A percentile compares a stretch with the other conserved stretches of the same genome.
phyloP scores from a whole-genome alignment of 1,140 invertebrate genomes.

The Centruroides sculpturatus region DNA sequence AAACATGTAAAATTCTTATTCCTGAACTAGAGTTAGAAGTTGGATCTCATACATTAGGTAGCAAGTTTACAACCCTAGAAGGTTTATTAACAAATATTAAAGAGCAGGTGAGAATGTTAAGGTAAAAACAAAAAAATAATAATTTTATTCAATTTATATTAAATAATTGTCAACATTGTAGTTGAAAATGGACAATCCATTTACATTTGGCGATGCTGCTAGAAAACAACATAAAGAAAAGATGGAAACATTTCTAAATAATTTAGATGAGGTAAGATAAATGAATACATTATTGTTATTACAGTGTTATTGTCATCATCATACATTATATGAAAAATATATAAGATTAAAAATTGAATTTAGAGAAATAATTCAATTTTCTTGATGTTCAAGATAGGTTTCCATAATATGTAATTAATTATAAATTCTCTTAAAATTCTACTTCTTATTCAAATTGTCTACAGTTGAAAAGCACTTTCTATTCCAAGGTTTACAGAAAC shows the following conservation, averaged over 20 bases:
- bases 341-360: no score
- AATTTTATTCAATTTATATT: neutral
- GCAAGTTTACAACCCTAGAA: constrained; percentile 91
- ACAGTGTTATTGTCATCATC: no score
- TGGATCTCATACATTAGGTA: constrained; percentile 67
- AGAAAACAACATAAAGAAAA: constrained; percentile 34
- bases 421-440: no score
- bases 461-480: no score
- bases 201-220: constrained; percentile 56
- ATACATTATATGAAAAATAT: no score
- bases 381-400: no score
- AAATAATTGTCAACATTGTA: constrained; percentile 34
- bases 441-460: no score
- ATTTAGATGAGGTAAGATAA: constrained; percentile 46
- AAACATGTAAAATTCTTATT: constrained; percentile 73
- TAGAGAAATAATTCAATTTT: no score
- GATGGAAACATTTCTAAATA: constrained; percentile 47
- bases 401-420: no score
- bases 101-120: constrained; percentile 23
- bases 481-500: no score
- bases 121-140: neutral
- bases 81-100: constrained; percentile 41
- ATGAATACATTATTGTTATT: no score
- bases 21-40: constrained; percentile 79
- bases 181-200: constrained; percentile 46